Base-by-base conservation (phyloP, 2,888 invertebrate genomes). In the Periphyllus acericola region DNA sequence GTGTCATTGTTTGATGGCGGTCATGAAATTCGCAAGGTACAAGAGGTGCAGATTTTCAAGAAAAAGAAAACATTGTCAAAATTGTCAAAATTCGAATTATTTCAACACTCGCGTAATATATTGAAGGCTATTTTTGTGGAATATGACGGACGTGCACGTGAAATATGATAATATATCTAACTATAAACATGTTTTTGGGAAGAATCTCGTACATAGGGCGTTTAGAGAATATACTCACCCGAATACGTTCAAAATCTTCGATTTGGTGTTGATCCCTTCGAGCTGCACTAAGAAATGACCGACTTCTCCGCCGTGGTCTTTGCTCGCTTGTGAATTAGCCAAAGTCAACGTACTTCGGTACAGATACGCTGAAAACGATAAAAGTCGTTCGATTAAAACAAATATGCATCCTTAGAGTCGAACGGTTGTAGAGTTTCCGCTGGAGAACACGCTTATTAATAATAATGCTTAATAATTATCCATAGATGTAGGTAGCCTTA, bases 261-360 rank as follows among this genome's bases (percentile, higher is more conserved):
- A 94, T 89, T 93, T 93, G 89, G 93, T 93, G 89, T 93, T 93
- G 66, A 93, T 93, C 74, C 94, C 94, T 83, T 95, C 93, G 55
- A 96, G 92, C 0, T 93, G 94, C 25, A 96, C 92, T 0, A 94
- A 93, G 6, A 96, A 93, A 89, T 94, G 94, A 1, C 96, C 96
- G 5, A 96, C 93, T 91, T 96, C 96, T 0, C 96, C 96, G 0
- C 96, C 96, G 91, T 96, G 96, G 6, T 92, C 91, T 85, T 93
- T 91, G 90, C 96, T 96, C 90, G 95, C 95, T 36, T 94, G 93
- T 0, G 95, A 94, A 89, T 94, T 94, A 0, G 96, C 95, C 78
- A 97, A 94, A 89, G 94, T 94, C 29, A 97, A 93, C 0, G 94
- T 94, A 19, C 97, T 93, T 91, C 94, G 94, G 91, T 96, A 97